phyloP scores from a whole-genome alignment of 2,797 vertebrate species.

The Periparus ater region DNA sequence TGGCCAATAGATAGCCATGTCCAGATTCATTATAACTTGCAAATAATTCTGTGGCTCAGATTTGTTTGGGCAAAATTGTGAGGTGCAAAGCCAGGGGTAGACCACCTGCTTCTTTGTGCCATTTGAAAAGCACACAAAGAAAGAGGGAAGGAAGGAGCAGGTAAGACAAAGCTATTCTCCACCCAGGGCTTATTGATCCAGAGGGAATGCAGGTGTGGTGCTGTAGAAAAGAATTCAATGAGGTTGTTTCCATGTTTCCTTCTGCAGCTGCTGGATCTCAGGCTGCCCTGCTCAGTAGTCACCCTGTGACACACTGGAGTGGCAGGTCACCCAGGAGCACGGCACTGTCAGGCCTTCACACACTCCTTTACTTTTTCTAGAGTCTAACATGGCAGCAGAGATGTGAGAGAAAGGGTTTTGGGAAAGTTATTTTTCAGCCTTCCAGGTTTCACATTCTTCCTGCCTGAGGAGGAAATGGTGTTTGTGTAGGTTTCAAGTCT shows the following conservation, averaged over 20 bases:
- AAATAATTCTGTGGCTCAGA: not conserved
- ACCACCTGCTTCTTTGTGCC: not conserved
- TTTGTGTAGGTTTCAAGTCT: not conserved
- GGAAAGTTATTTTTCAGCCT: slow-evolving; percentile 3
- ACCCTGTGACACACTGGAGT: not conserved
- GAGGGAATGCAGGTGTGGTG: not conserved
- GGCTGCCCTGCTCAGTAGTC: not conserved
- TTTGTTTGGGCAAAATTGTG: not conserved
- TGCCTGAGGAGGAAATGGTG: not conserved
- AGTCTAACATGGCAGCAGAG: not conserved
- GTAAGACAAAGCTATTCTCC: not conserved
- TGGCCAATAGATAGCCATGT: not conserved
- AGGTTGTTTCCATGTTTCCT: not conserved
- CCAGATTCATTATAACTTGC: not conserved
- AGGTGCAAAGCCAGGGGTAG: not conserved
- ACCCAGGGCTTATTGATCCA: not conserved
- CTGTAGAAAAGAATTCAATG: not conserved
- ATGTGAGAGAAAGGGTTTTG: not conserved
- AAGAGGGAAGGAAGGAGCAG: not conserved
- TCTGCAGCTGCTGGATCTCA: not conserved
- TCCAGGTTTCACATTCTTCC: not conserved
- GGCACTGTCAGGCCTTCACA: not conserved
- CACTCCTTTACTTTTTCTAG: not conserved
- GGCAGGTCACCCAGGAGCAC: not conserved
- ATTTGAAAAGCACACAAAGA: not conserved